phyloP scores from a whole-genome alignment of 2,797 vertebrate genomes.

The Oreortyx pictus region DNA sequence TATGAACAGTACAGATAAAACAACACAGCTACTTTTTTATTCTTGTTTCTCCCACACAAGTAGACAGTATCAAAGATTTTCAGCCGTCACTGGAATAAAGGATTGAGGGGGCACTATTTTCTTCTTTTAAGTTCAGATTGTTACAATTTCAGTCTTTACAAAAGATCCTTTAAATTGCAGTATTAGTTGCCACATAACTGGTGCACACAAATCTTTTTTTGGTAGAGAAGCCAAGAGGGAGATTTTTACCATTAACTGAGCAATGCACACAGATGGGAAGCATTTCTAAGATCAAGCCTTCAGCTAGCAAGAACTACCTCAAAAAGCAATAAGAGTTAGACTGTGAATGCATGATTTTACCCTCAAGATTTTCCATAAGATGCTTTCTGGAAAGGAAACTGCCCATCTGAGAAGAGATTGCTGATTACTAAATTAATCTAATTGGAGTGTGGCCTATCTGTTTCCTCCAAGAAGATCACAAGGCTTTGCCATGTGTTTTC shows the following conservation, averaged over 20 bases:
- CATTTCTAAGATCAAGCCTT: neutral
- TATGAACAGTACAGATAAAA: neutral
- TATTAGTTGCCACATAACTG: neutral
- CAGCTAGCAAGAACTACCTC: neutral
- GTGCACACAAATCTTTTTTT: neutral
- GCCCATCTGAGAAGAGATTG: neutral
- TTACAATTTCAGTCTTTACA: neutral
- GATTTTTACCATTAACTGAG: neutral
- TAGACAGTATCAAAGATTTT: constrained; percentile 3
- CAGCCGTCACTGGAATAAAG: neutral
- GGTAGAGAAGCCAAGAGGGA: neutral
- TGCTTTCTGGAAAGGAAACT: too few species aligned
- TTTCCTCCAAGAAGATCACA: neutral
- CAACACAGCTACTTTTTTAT: neutral
- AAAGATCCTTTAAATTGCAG: neutral
- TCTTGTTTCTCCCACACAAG: neutral
- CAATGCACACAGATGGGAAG: neutral
- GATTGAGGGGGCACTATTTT: neutral
- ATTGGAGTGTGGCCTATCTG: neutral
- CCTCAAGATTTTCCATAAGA: neutral
- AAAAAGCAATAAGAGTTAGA: neutral
- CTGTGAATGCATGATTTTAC: neutral
- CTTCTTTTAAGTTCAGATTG: neutral
- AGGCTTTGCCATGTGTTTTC: neutral
- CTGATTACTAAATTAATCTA: neutral